phyloP scores from a whole-genome alignment of 2,797 vertebrate genomes.

The Synaphobranchus kaupii region DNA sequence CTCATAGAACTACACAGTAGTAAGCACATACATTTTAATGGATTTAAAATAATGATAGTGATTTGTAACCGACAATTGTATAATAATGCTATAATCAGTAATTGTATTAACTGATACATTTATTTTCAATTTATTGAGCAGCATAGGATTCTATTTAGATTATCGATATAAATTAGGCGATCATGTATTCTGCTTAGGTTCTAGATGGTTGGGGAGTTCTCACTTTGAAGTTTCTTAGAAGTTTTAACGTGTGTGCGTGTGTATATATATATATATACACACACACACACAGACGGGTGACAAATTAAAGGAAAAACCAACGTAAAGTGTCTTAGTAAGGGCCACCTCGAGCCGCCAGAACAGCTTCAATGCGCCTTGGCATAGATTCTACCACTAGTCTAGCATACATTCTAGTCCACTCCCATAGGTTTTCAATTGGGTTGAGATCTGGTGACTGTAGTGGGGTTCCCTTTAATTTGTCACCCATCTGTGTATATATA shows the following conservation, averaged over 20 bases:
- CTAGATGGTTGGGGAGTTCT: neutral
- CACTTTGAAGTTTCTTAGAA: neutral
- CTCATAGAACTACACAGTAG: conserved; percentile 82
- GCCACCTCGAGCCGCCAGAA: too few species aligned
- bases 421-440: too few species aligned
- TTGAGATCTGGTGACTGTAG: too few species aligned
- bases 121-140: conserved; percentile 41
- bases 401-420: too few species aligned
- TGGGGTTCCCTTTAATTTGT: too few species aligned
- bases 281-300: too few species aligned
- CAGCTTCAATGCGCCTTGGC: too few species aligned
- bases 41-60: conserved; percentile 42
- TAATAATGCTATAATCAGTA: conserved; percentile 52
- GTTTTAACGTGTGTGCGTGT: neutral
- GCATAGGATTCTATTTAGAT: conserved; percentile 56
- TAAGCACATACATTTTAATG: conserved; percentile 72
- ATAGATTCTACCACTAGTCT: too few species aligned
- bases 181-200: conserved; percentile 2
- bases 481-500: too few species aligned
- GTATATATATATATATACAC: too few species aligned
- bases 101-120: conserved; percentile 48
- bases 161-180: conserved; percentile 39
- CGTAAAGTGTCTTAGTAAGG: too few species aligned
- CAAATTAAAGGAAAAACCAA: too few species aligned
- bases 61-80: conserved; percentile 60